These are phyloP conservation scores for Danionella dracula DNA, from an alignment of 2,797 vertebrate genomes.

Conservation along the genomic window DNA sequence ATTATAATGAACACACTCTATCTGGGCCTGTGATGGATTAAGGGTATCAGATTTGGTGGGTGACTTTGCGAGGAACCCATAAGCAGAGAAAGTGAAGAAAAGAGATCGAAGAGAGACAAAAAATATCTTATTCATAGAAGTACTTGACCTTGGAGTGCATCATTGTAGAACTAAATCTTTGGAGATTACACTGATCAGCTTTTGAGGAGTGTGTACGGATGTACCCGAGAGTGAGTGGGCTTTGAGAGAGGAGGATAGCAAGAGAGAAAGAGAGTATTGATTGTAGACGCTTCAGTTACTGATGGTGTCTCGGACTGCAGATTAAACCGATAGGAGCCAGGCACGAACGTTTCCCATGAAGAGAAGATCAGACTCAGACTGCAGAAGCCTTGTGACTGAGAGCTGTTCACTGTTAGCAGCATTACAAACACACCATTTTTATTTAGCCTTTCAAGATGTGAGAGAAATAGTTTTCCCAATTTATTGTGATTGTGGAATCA, in stretches of 20 bases:
- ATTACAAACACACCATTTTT: conserved; percentile 9
- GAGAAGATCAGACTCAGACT: too few relatives aligned
- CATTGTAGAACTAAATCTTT: not conserved
- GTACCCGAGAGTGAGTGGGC: not conserved
- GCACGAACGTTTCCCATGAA: too few relatives aligned
- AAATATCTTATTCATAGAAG: too few relatives aligned
- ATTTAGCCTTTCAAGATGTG: too few relatives aligned
- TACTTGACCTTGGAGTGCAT: not conserved
- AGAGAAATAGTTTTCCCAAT: too few relatives aligned
- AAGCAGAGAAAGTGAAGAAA: not conserved
- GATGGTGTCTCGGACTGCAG: conserved; percentile 18
- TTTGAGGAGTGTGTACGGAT: conserved; percentile 18
- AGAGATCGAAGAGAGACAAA: not conserved
- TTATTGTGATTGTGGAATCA: too few relatives aligned
- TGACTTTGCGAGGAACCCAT: not conserved
- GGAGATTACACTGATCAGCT: not conserved
- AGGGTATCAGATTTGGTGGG: not conserved
- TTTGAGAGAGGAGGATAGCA: not conserved
- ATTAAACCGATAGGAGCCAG: conserved; percentile 26
- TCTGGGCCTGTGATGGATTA: not conserved
- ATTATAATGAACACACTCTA: too few relatives aligned
- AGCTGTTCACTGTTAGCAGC: conserved; percentile 13
- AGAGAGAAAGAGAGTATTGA: conserved; percentile 22
- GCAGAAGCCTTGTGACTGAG: too few relatives aligned
- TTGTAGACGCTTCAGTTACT: conserved; percentile 25